These are phyloP conservation scores for Scylla paramamosain DNA, from an alignment of 1,140 invertebrate genomes.

Conservation along the genomic window DNA sequence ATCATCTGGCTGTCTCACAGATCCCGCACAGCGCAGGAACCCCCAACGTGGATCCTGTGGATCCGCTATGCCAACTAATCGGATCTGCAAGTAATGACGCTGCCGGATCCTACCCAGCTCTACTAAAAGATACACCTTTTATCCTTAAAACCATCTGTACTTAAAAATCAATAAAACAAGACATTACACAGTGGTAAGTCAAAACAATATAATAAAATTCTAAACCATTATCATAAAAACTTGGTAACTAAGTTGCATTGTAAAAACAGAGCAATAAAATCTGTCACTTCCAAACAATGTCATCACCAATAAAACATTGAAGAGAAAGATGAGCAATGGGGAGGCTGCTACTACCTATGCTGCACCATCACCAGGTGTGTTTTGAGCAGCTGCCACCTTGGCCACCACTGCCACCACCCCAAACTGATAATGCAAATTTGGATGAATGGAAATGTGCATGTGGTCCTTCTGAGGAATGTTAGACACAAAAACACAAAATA, in stretches of 20 bases:
- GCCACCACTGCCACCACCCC: background rate
- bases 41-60: too few species aligned
- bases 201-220: background rate
- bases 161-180: background rate
- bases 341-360: background rate
- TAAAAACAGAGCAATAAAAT: background rate
- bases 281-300: background rate
- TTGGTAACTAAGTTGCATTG: background rate
- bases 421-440: background rate
- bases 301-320: background rate
- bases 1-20: too few species aligned
- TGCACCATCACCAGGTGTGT: too few species aligned
- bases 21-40: too few species aligned
- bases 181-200: background rate
- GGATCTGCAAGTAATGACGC: too few species aligned
- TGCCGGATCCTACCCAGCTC: too few species aligned
- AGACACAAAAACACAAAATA: background rate
- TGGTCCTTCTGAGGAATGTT: slow-evolving; percentile 15
- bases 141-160: background rate
- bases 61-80: too few species aligned
- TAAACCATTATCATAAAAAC: background rate
- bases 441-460: slow-evolving; percentile 15
- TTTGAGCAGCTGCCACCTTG: too few species aligned
- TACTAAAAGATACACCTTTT: too few species aligned
- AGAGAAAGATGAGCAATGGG: background rate